These are phyloP conservation scores for Petroica traversi DNA, from an alignment of 2,113 vertebrate species.

Conservation along the genomic window DNA sequence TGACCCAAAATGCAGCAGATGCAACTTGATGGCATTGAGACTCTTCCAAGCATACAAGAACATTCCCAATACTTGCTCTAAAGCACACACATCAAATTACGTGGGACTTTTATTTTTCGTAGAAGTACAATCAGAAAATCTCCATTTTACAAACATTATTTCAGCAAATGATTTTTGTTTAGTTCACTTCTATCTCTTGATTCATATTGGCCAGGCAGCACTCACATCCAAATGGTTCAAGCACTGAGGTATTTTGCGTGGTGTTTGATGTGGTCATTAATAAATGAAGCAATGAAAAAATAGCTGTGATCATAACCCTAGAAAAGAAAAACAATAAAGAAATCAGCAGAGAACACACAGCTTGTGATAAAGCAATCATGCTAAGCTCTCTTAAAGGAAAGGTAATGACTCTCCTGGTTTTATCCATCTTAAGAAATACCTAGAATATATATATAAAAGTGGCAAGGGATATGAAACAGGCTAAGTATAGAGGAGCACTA, in stretches of 20 bases:
- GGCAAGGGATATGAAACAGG: not conserved
- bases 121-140: not conserved
- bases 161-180: not conserved
- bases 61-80: constrained; percentile 20
- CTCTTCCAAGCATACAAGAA: not conserved
- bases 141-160: not conserved
- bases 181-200: not conserved
- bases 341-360: not conserved
- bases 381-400: not conserved
- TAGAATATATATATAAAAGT: not conserved
- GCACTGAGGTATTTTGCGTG: constrained; percentile 93
- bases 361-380: not conserved
- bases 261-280: constrained; percentile 92
- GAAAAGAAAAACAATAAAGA: not conserved
- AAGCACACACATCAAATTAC: not conserved
- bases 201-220: not conserved
- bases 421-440: not conserved
- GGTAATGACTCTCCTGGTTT: not conserved
- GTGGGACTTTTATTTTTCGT: constrained; percentile 20
- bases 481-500: not conserved
- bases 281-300: constrained; percentile 92
- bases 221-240: constrained; percentile 55
- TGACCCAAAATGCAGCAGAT: not conserved
- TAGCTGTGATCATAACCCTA: constrained; percentile 98
- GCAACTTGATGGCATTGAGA: not conserved